phyloP scores from a whole-genome alignment of 2,797 vertebrate species.

The Silurus aristotelis region DNA sequence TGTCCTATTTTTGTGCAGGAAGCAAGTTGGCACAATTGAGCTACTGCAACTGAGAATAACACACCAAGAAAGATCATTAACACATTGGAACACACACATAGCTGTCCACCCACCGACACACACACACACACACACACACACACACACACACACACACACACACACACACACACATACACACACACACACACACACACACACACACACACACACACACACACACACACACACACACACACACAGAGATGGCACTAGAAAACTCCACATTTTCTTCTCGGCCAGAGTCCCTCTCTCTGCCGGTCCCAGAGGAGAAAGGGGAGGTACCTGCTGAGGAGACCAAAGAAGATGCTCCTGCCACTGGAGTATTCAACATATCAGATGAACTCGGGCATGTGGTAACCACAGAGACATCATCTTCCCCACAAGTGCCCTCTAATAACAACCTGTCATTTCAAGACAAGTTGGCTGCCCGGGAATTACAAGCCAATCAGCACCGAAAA shows the following conservation, averaged over 20 bases:
- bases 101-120: neutral
- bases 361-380: conserved; percentile 69
- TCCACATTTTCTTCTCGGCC: conserved; percentile 74
- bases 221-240: conserved; percentile 5
- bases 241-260: conserved; percentile 84
- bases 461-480: conserved; percentile 74
- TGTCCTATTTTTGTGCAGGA: conserved; percentile 45
- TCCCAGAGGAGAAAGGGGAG: conserved; percentile 69
- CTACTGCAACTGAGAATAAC: conserved; percentile 44
- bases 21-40: conserved; percentile 46
- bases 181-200: conserved; percentile 21
- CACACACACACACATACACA: neutral
- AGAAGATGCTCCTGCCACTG: conserved; percentile 59
- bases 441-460: conserved; percentile 75
- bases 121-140: too few relatives aligned
- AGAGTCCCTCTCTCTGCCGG: conserved; percentile 74
- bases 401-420: conserved; percentile 66
- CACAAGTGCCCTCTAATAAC: conserved; percentile 58
- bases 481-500: conserved; percentile 68
- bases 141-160: conserved; percentile 7
- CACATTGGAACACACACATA: conserved; percentile 33
- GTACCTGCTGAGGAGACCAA: conserved; percentile 66
- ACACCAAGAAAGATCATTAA: conserved; percentile 46
- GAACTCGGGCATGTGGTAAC: conserved; percentile 76
- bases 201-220: too few relatives aligned